These are phyloP conservation scores for Anarsia innoxiella DNA, from an alignment of 2,888 invertebrate species.

Conservation along the genomic window DNA sequence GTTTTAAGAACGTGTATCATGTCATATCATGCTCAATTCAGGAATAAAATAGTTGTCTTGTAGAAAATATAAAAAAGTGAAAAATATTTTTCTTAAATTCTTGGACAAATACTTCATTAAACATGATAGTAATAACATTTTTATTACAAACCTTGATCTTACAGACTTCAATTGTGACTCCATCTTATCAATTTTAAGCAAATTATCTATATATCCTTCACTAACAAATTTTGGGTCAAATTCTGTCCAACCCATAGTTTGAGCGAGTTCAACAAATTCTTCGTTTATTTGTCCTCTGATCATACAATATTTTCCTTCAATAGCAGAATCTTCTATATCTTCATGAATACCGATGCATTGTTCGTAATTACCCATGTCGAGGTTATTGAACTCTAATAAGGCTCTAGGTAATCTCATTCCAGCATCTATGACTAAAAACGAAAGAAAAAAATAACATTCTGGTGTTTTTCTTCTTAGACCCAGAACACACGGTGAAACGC, in stretches of 20 bases:
- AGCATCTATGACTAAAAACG: conserved; percentile 29
- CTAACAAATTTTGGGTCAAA: conserved; percentile 9
- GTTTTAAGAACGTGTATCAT: no score
- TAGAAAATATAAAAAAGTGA: no score
- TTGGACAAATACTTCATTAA: no score
- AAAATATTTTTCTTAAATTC: no score
- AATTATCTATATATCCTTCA: conserved; percentile 9
- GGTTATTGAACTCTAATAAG: conserved; percentile 23
- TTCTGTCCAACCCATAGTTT: conserved; percentile 1
- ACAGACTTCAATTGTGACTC: no score
- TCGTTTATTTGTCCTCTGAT: conserved; percentile 14
- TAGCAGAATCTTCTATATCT: conserved; percentile 17
- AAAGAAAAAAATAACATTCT: not conserved
- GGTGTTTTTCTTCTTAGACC: not conserved
- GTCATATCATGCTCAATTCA: no score
- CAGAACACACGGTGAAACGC: no score
- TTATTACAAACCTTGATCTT: no score
- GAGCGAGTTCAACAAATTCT: not conserved
- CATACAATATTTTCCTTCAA: conserved; percentile 44
- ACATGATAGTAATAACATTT: no score
- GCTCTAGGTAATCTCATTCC: conserved; percentile 35
- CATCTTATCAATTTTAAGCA: conserved; percentile 4
- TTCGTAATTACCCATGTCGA: conserved; percentile 36
- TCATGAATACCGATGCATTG: conserved; percentile 33
- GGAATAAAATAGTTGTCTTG: no score